phyloP scores from a whole-genome alignment of 2,113 vertebrate species.

The Callipepla squamata region DNA sequence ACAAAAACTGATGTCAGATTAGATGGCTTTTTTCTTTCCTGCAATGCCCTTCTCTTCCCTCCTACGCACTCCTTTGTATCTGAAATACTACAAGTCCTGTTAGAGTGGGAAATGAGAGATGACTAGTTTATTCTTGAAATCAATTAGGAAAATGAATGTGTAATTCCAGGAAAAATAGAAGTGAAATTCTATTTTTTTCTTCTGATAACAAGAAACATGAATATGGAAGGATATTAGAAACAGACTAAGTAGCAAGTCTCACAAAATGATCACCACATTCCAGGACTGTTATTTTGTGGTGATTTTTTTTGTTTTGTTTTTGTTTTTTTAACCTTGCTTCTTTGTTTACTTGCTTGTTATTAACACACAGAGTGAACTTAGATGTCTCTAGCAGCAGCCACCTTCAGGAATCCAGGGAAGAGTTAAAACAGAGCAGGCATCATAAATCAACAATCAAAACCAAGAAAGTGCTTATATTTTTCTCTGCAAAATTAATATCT shows the following conservation, averaged over 20 bases:
- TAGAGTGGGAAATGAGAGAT: background rate
- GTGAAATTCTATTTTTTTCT: background rate
- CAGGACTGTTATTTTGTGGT: conserved; percentile 55
- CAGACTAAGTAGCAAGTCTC: background rate
- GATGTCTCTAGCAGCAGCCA: background rate
- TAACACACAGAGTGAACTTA: background rate
- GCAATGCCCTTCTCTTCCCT: background rate
- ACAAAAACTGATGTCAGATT: background rate
- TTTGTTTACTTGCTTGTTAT: background rate
- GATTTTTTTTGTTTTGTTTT: background rate
- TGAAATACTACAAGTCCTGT: background rate
- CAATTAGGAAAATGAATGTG: background rate
- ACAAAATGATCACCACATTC: conserved; percentile 58
- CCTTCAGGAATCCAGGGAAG: background rate
- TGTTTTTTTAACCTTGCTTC: background rate
- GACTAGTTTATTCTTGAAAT: background rate
- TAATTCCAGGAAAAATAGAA: background rate
- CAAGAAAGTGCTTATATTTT: background rate
- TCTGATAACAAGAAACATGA: background rate
- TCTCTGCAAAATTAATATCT: background rate
- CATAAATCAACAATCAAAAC: background rate
- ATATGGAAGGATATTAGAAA: background rate
- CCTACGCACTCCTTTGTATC: background rate
- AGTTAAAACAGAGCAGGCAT: background rate
- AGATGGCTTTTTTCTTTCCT: background rate